Evolutionary conservation across 2,888 invertebrate species (phyloP).

Genomic region (Drosophila rellima): DNA sequence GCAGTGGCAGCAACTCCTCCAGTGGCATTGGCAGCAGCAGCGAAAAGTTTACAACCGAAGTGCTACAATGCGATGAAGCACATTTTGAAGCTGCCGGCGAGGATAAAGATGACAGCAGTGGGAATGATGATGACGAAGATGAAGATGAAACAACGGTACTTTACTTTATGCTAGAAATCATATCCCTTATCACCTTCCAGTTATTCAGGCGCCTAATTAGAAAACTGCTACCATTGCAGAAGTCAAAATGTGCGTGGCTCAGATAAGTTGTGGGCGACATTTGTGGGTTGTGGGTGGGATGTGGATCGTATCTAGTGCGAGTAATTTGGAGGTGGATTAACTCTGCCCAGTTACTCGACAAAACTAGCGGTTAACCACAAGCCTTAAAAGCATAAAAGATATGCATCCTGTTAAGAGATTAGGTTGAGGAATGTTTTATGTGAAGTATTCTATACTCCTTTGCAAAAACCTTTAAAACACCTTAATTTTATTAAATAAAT

Average conservation of each 20-base stretch:
- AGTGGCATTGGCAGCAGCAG: constrained; percentile 41
- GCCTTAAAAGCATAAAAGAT: neutral
- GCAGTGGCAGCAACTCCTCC: constrained; percentile 36
- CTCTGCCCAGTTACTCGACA: neutral
- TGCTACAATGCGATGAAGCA: constrained; percentile 40
- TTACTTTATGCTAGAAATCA: constrained; percentile 30
- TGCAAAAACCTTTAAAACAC: no score
- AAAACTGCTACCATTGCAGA: constrained; percentile 38
- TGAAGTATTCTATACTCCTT: no score
- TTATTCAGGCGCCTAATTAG: constrained; percentile 44
- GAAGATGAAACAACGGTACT: constrained; percentile 74
- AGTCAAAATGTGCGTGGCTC: constrained; percentile 54
- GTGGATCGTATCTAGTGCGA: neutral
- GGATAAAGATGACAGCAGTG: constrained; percentile 47
- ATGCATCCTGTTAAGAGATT: neutral
- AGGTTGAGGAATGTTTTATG: neutral
- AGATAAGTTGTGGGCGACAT: constrained; percentile 46
- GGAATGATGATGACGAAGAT: constrained; percentile 50
- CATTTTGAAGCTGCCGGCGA: constrained; percentile 21
- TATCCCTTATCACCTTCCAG: constrained; percentile 8
- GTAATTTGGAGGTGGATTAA: constrained; percentile 1
- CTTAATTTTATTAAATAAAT: no score
- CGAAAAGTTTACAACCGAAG: constrained; percentile 49
- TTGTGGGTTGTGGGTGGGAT: constrained; percentile 14
- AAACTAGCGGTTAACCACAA: neutral